Evolutionary conservation across 1,140 invertebrate genomes (phyloP).

Genomic region (Archivesica marissinica): DNA sequence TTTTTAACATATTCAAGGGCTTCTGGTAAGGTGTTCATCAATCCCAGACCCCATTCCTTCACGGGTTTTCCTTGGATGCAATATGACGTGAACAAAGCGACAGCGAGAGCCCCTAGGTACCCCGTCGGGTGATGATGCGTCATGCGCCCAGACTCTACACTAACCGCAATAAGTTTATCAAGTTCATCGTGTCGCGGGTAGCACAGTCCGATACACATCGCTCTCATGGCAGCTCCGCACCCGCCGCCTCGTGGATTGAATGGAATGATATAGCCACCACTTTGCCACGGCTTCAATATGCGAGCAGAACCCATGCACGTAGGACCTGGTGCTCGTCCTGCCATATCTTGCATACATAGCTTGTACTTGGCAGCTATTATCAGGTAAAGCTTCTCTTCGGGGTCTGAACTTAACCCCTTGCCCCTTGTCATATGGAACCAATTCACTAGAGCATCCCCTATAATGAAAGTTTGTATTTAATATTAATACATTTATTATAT

Average conservation of each 20-base stretch:
- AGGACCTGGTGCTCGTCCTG: slow-evolving; percentile 8
- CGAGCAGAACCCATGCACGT: slow-evolving; percentile 11
- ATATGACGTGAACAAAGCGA: slow-evolving; percentile 81
- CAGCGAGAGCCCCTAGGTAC: slow-evolving; percentile 79
- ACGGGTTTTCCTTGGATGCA: slow-evolving; percentile 78
- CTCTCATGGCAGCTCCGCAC: slow-evolving; percentile 83
- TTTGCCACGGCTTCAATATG: slow-evolving; percentile 17
- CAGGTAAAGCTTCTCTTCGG: neutral
- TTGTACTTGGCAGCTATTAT: slow-evolving; percentile 36
- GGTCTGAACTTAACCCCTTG: neutral
- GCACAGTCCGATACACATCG: slow-evolving; percentile 83
- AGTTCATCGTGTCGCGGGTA: slow-evolving; percentile 77
- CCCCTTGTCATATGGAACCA: neutral
- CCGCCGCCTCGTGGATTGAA: slow-evolving; percentile 76
- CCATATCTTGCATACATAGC: slow-evolving; percentile 13
- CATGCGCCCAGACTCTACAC: slow-evolving; percentile 82
- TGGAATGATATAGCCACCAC: slow-evolving; percentile 59
- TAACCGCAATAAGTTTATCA: slow-evolving; percentile 78
- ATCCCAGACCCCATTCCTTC: slow-evolving; percentile 75
- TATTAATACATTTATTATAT: too few relatives aligned
- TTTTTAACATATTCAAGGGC: slow-evolving; percentile 74
- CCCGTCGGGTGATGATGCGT: slow-evolving; percentile 83
- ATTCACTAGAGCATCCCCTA: slow-evolving; percentile 59
- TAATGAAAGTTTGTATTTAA: too few relatives aligned
- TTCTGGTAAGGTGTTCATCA: slow-evolving; percentile 72